phyloP scores from a whole-genome alignment of 1,140 invertebrate species.

The Anadara kagoshimensis region DNA sequence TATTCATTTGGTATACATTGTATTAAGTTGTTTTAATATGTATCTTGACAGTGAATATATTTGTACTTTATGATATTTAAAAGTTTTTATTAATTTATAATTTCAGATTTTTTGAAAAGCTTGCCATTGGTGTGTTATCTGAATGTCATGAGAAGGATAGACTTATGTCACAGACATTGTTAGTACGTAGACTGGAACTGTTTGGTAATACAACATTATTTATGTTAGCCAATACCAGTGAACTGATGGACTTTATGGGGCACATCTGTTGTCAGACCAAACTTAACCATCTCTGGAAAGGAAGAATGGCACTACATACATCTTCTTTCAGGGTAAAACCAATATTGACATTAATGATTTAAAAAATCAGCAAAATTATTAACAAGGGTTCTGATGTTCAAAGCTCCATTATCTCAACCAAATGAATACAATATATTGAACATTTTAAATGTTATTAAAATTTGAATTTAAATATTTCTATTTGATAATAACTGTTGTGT shows the following conservation, averaged over 20 bases:
- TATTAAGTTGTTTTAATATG: no score
- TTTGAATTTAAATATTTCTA: no score
- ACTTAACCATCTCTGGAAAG: constrained; percentile 70
- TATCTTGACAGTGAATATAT: no score
- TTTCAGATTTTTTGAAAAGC: constrained; percentile 67
- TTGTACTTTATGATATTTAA: no score
- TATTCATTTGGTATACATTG: no score
- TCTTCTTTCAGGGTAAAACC: constrained; percentile 61
- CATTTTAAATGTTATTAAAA: no score
- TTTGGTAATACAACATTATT: constrained; percentile 65
- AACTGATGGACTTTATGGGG: constrained; percentile 69
- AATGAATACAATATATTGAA: no score
- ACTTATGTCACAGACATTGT: constrained; percentile 52
- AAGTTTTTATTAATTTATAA: no score
- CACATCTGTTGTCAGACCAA: constrained; percentile 70
- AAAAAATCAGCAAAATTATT: no score
- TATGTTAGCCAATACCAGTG: constrained; percentile 59
- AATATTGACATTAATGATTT: neutral
- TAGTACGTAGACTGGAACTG: constrained; percentile 52
- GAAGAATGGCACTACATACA: constrained; percentile 68
- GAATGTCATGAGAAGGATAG: constrained; percentile 67
- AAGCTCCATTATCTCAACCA: no score
- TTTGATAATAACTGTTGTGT: no score
- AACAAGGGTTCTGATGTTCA: no score
- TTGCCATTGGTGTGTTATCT: constrained; percentile 64